These are phyloP conservation scores for Ormyrus labotus DNA, from an alignment of 2,888 invertebrate species.

Conservation along the genomic window DNA sequence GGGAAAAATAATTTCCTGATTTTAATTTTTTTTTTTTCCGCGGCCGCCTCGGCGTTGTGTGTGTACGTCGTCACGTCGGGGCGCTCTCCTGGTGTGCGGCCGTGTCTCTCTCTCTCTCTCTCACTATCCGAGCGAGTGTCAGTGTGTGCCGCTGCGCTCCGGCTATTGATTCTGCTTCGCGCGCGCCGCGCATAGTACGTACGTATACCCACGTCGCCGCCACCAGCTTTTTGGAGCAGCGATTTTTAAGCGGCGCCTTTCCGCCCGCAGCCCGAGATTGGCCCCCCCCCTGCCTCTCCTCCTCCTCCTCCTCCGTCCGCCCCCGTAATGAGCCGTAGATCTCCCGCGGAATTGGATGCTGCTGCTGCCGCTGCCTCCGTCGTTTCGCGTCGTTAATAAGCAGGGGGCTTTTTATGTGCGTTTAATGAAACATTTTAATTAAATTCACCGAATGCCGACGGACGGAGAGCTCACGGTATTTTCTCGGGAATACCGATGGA, in stretches of 20 bases:
- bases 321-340: too few species aligned
- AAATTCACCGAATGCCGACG: background rate
- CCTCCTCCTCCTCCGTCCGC: too few species aligned
- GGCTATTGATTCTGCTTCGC: slow-evolving; percentile 74
- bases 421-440: too few species aligned
- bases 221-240: too few species aligned
- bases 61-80: slow-evolving; percentile 22
- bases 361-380: background rate
- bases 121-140: too few species aligned
- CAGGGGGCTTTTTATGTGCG: too few species aligned
- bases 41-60: slow-evolving; percentile 15
- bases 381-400: background rate
- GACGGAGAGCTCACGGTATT: background rate
- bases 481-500: too few species aligned
- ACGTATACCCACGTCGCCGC: too few species aligned
- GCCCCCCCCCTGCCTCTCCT: background rate
- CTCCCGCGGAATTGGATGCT: background rate
- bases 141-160: slow-evolving; percentile 63
- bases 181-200: slow-evolving; percentile 59
- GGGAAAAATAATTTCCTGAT: too few species aligned
- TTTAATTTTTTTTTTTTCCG: too few species aligned
- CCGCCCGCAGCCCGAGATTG: slow-evolving; percentile 53
- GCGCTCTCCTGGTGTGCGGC: background rate
- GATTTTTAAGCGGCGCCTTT: slow-evolving; percentile 53
- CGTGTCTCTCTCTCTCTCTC: too few species aligned